These are phyloP conservation scores for Xestobium rufovillosum DNA, from an alignment of 2,888 invertebrate genomes.

Conservation along the genomic window DNA sequence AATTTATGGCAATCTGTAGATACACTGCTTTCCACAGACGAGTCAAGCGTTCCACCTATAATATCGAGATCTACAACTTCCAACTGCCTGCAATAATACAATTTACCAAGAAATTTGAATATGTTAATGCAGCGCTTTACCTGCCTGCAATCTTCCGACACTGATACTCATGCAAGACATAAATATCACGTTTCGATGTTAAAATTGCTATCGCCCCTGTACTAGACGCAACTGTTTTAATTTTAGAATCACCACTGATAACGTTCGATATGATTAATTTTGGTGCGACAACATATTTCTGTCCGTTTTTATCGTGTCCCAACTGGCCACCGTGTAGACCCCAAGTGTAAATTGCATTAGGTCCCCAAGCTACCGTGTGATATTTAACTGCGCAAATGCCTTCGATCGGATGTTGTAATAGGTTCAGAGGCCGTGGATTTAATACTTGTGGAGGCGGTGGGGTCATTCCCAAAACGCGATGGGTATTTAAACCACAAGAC, in stretches of 20 bases:
- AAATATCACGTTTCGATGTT: conserved; percentile 61
- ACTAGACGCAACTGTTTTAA: conserved; percentile 49
- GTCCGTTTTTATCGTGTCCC: conserved; percentile 52
- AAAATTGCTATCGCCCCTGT: conserved; percentile 63
- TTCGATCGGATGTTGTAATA: conserved; percentile 36
- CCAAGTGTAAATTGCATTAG: conserved; percentile 62
- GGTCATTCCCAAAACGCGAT: conserved; percentile 56
- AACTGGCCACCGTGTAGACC: conserved; percentile 78
- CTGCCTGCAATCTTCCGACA: conserved; percentile 62
- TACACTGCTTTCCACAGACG: conserved; percentile 38
- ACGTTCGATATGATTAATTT: conserved; percentile 36
- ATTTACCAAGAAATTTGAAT: neutral
- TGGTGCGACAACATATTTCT: conserved; percentile 43
- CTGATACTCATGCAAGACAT: conserved; percentile 60
- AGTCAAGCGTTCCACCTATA: conserved; percentile 49
- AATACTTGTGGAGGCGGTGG: conserved; percentile 46
- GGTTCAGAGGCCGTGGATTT: conserved; percentile 39
- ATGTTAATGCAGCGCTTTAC: conserved; percentile 31
- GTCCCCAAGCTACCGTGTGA: conserved; percentile 64
- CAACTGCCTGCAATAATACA: conserved; percentile 32
- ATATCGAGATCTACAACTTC: conserved; percentile 42
- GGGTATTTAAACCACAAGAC: conserved; percentile 57
- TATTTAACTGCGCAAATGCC: conserved; percentile 61
- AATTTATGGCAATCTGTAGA: conserved; percentile 44
- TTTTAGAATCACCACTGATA: conserved; percentile 24